Base-by-base conservation (phyloP, 2,797 vertebrate genomes). In the Hemitrygon akajei region DNA sequence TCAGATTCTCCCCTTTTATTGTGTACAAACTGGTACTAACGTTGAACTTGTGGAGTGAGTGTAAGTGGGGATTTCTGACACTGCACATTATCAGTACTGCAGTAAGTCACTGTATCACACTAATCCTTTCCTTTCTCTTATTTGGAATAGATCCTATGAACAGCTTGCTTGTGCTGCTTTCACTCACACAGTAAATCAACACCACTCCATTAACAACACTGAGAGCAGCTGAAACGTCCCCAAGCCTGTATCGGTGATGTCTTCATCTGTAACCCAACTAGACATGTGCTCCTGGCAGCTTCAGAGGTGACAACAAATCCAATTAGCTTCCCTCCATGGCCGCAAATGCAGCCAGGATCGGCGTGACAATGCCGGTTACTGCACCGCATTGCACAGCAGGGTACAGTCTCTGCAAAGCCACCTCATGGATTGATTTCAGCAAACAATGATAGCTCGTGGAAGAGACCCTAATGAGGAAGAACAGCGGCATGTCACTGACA, bases 301-400 rank as follows among this genome's bases (percentile, higher is more conserved):
- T 98, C 97, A 95, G 97, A 99, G 98, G 98, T 98, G 98, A 99
- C 98, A 99, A 98, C 98, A 99, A 99, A 99, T 99, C 98, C 98
- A 99, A 99, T 99, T 99, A 99, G 98, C 98, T 98, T 97, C 98
- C 97, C 98, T 97, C 98, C 97, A 98, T 96, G 98, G 98, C 96
- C 97, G 97, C 97, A 97, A 93, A 96, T 95, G 95, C 95, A 94
- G 94, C 94, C 95, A 93, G 95, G 95, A 95, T 94, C 94, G 93
- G 94, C 95, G 94, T 95, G 97, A 97, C 96, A 96, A 96, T 96
- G 96, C 97, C 96, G 96, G 96, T 96, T 97, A 96, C 95, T 95
- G 96, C 95, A 93, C 96, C 95, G 95, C 96, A 95, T 96, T 0
- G 95, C 97, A 95, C 97, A 96, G 97, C 96, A 95, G 97, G 97